Evolutionary conservation across 2,797 vertebrate genomes (phyloP).

Genomic region (Diplodus puntazzo): DNA sequence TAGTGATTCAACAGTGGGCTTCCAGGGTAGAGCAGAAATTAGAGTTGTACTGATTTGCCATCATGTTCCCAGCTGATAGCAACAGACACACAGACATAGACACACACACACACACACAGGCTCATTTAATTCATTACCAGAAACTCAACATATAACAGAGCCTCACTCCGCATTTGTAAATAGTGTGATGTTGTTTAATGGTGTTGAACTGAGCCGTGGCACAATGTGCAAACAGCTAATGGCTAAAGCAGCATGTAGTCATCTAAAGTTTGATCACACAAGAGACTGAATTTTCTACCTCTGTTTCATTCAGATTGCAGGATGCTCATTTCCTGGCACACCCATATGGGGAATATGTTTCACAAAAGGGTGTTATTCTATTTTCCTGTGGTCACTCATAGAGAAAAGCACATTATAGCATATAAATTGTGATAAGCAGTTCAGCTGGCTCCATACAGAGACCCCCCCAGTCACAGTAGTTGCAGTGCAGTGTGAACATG

Average conservation of each 20-base stretch:
- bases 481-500: not conserved
- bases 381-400: no score
- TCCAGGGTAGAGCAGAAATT: conserved; percentile 51
- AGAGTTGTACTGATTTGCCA: conserved; percentile 58
- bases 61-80: conserved; percentile 46
- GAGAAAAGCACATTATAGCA: not conserved
- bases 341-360: not conserved
- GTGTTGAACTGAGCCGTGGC: conserved; percentile 58
- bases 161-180: conserved; percentile 49
- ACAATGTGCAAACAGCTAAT: conserved; percentile 58
- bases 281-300: conserved; percentile 37
- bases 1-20: conserved; percentile 41
- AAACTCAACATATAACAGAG: conserved; percentile 35
- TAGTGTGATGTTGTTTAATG: conserved; percentile 61
- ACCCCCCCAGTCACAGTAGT: not conserved
- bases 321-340: conserved; percentile 32
- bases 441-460: not conserved
- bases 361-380: not conserved
- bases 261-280: conserved; percentile 44
- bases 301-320: conserved; percentile 23
- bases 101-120: conserved; percentile 1
- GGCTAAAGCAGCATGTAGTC: conserved; percentile 58
- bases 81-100: conserved; percentile 34
- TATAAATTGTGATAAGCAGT: conserved; percentile 3
- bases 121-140: conserved; percentile 57